Percentiles rank a stretch among this genome's conserved stretches.
These are phyloP conservation scores for Antechinus flavipes DNA, from an alignment of 2,113 vertebrate species.

Conservation along the genomic window DNA sequence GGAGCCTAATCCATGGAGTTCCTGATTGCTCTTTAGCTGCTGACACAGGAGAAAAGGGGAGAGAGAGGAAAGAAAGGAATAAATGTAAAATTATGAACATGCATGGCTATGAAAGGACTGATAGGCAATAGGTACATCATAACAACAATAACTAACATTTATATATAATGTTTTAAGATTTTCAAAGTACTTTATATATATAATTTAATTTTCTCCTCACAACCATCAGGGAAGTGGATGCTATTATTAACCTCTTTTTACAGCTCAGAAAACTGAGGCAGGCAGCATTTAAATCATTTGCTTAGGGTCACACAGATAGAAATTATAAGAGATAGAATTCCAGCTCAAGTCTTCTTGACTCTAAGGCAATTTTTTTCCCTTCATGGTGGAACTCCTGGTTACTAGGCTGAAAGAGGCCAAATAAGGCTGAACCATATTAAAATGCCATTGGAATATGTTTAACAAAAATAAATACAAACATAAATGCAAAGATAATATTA, in stretches of 20 bases:
- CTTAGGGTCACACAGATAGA: not conserved
- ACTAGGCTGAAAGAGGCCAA: not conserved
- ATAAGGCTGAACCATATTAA: not conserved
- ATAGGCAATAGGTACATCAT: not conserved
- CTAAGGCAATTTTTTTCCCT: not conserved
- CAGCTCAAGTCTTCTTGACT: not conserved
- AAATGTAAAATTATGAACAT: not conserved
- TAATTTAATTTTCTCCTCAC: not conserved
- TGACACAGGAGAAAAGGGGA: not conserved
- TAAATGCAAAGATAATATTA: not conserved
- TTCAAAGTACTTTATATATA: not conserved
- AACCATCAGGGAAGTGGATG: not conserved
- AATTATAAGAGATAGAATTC: not conserved
- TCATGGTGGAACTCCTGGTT: not conserved
- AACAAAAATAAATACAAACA: not conserved
- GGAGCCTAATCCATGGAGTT: not conserved
- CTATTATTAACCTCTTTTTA: not conserved
- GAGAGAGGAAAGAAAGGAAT: not conserved
- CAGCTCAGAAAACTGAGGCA: not conserved
- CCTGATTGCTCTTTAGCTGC: not conserved
- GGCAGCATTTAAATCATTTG: not conserved
- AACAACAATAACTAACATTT: not conserved
- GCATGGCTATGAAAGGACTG: not conserved
- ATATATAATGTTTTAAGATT: not conserved
- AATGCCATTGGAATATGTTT: not conserved